Evolutionary conservation across 2,888 invertebrate genomes (phyloP).

Genomic region (Azorinus chamasolen): DNA sequence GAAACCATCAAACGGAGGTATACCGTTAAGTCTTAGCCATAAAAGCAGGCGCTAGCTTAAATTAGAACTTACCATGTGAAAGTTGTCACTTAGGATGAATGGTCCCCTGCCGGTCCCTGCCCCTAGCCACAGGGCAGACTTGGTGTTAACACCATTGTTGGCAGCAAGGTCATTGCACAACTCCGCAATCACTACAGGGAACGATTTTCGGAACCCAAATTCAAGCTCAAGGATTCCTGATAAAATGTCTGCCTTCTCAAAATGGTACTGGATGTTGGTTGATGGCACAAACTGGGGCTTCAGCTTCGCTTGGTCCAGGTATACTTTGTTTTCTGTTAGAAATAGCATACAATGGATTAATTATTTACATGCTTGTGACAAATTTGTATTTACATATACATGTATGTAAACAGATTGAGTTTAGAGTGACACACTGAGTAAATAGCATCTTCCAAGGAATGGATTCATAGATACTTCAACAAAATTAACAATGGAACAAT

Average conservation of each 20-base stretch:
- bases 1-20: too few relatives aligned
- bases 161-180: slow-evolving; percentile 61
- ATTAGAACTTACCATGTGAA: slow-evolving; percentile 71
- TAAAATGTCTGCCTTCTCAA: slow-evolving; percentile 70
- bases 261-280: slow-evolving; percentile 76
- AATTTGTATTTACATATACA: too few relatives aligned
- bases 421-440: too few relatives aligned
- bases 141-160: slow-evolving; percentile 52
- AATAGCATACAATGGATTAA: too few relatives aligned
- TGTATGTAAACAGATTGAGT: too few relatives aligned
- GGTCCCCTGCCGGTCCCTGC: slow-evolving; percentile 77
- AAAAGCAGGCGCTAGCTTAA: too few relatives aligned
- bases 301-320: slow-evolving; percentile 50
- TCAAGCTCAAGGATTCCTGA: slow-evolving; percentile 80
- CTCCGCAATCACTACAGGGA: slow-evolving; percentile 70
- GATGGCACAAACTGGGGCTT: slow-evolving; percentile 56
- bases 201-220: slow-evolving; percentile 79
- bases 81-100: slow-evolving; percentile 73
- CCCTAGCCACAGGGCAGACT: slow-evolving; percentile 77
- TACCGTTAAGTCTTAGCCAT: too few relatives aligned
- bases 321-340: too few relatives aligned
- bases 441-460: too few relatives aligned
- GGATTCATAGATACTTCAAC: too few relatives aligned
- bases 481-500: too few relatives aligned
- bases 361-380: too few relatives aligned